Conservation (phyloP, 1,140 invertebrate genomes). For the Ceratitis capitata region DNA sequence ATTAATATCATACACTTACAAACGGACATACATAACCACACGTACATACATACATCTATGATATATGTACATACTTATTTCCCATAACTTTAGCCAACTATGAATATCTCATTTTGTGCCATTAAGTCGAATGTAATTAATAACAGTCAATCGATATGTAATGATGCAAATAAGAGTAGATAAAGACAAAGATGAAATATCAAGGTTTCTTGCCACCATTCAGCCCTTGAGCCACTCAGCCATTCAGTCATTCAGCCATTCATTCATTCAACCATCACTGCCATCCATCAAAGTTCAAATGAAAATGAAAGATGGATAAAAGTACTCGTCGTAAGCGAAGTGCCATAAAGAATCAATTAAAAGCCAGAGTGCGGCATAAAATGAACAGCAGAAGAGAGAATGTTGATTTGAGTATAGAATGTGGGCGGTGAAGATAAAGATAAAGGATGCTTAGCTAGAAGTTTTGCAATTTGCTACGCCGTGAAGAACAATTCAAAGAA, state of each 20-base stretch:
- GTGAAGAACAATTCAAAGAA: background rate
- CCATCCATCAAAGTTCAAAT: background rate
- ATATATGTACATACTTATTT: background rate
- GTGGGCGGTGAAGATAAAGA: background rate
- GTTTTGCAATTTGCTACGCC: background rate
- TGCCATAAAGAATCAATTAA: constrained; percentile 5
- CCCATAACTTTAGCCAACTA: background rate
- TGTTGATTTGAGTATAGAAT: background rate
- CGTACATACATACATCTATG: background rate
- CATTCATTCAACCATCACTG: background rate
- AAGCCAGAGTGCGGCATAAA: background rate
- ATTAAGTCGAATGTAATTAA: background rate
- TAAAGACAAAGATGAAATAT: constrained; percentile 19
- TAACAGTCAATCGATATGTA: constrained; percentile 14
- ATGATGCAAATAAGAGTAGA: background rate
- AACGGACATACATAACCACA: background rate
- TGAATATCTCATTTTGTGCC: background rate
- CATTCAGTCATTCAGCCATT: background rate
- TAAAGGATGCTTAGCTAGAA: background rate
- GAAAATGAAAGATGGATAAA: background rate
- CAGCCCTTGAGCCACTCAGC: background rate
- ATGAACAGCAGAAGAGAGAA: background rate
- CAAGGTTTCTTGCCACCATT: background rate
- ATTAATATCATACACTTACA: no score
- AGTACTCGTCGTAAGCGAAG: background rate